Evolutionary conservation across 1,140 invertebrate genomes (phyloP), one percentile per base, ranked within the genome.

Genomic region (Calephelis virginiensis): DNA sequence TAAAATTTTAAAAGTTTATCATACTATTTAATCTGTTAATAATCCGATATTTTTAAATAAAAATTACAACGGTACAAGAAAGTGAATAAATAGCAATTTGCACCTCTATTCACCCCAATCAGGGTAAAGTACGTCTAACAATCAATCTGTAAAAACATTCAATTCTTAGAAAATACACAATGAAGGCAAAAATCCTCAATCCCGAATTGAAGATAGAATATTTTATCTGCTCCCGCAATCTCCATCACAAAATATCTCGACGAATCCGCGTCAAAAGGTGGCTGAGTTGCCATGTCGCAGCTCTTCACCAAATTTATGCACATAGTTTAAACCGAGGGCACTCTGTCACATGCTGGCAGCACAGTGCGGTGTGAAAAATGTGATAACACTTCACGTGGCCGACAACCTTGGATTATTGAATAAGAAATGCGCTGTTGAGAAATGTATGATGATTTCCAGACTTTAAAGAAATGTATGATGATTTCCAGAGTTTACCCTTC

Each of bases 291-390:
- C 50, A 53, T 72, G 76, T 74, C 76, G 70, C 73, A 76, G 50
- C 50, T 74, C 73, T 73, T 73, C 67, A 74, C 74, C 73, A 76
- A 85, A 86, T 83, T 81, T 86, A 86, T 86, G 84, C 84, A 86
- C 84, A 86, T 86, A 86, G 77, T 73, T 86, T 83, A 86, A 72
- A 40, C 60, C 62, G 73, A 83, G 77, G 72, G 72, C 75, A 76
- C 82, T 85, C 70, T 69, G 76, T 74, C 75, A 81, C 80, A 56
- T 56, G 50, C 50, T 56, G 50, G 70, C 71, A 73, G 71, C 76
- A 70, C 66, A 72, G 67, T 62, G 67, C 62, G 61, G 68, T 67
- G 68, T 64, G 67, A 74, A 78, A 78, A 72, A 69, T 68, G 67
- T 72, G 56, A 74, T 71, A 71, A 56, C 71, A 72, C 71, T 72